Conservation (phyloP, 2,113 vertebrate species). For the Colistium nudipinnis region DNA sequence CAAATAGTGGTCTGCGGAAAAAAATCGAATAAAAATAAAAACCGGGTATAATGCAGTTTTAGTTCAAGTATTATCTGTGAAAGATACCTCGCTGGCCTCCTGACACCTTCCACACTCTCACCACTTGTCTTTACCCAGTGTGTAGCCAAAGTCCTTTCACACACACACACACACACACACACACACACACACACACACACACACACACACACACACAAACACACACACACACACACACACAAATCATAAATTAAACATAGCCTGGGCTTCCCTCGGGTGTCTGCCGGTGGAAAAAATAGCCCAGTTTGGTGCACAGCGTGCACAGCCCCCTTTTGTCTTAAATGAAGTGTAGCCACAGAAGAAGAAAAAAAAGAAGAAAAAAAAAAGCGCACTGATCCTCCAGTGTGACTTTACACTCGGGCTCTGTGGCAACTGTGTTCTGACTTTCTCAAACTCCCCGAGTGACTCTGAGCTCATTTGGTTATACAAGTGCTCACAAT, state of each 20-base stretch:
- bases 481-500: conserved; percentile 76
- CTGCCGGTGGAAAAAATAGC: conserved; percentile 74
- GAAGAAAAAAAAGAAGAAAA: too few relatives aligned
- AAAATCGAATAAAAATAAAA: not conserved
- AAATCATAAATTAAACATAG: conserved; percentile 80
- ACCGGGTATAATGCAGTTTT: not conserved
- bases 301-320: conserved; percentile 52
- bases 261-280: conserved; percentile 63
- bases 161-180: conserved; percentile 60
- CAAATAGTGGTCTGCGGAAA: conserved; percentile 21
- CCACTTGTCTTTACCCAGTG: conserved; percentile 40
- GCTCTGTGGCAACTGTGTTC: conserved; percentile 54
- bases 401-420: conserved; percentile 44
- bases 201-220: conserved; percentile 60
- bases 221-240: conserved; percentile 60
- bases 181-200: conserved; percentile 60
- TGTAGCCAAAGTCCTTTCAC: conserved; percentile 54
- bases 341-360: conserved; percentile 67
- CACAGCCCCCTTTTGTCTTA: conserved; percentile 64
- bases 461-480: conserved; percentile 77
- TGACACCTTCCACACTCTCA: conserved; percentile 34
- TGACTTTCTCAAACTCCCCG: conserved; percentile 73
- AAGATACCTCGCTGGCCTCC: conserved; percentile 33
- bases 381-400: conserved; percentile 61
- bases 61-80: conserved; percentile 30